phyloP scores from a whole-genome alignment of 2,113 vertebrate species.

The Phrynocephalus versicolor region DNA sequence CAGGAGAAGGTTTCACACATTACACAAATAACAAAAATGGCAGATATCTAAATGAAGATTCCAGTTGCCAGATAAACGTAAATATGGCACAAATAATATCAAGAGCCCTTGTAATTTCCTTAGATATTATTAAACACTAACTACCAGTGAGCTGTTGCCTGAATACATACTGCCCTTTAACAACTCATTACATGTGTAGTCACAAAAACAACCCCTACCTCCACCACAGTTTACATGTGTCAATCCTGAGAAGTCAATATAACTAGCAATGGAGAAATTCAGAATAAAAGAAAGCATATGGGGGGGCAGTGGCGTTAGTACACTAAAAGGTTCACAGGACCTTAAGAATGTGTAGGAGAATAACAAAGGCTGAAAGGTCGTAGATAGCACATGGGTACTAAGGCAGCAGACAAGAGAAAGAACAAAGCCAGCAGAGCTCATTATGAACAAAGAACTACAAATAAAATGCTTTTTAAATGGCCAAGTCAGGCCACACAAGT shows the following conservation, averaged over 20 bases:
- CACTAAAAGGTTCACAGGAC: neutral
- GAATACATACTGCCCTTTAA: neutral
- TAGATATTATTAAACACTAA: neutral
- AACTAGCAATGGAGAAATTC: constrained; percentile 4
- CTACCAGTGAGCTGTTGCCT: neutral
- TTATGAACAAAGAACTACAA: neutral
- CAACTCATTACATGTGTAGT: neutral
- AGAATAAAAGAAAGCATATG: neutral
- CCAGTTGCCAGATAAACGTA: neutral
- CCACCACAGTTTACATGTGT: neutral
- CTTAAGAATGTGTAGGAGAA: neutral
- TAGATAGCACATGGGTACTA: neutral
- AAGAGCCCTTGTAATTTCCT: neutral
- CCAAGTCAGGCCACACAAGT: neutral
- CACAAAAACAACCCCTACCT: neutral
- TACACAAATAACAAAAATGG: neutral
- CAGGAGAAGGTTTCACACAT: neutral
- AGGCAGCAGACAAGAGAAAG: neutral
- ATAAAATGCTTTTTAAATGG: neutral
- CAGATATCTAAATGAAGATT: neutral
- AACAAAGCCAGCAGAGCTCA: neutral
- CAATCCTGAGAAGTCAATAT: constrained; percentile 26
- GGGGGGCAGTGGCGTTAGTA: neutral
- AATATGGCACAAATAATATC: neutral
- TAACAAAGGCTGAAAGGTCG: neutral